phyloP scores from a whole-genome alignment of 2,888 invertebrate genomes.

The Amiota mariae region DNA sequence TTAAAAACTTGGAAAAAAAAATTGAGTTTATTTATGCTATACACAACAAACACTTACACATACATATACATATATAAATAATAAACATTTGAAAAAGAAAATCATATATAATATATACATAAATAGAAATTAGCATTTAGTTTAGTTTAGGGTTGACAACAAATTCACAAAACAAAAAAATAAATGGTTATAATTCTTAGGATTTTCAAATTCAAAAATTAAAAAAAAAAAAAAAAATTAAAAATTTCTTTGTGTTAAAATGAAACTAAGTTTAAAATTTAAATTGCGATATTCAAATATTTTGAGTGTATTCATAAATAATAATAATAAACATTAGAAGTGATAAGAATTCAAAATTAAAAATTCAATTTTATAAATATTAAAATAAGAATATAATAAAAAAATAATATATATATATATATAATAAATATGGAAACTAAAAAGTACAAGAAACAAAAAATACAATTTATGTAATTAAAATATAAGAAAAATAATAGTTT shows the following conservation, averaged over 20 bases:
- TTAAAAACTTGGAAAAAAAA: conserved; percentile 62
- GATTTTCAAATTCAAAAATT: conserved; percentile 60
- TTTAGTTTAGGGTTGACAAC: conserved; percentile 30
- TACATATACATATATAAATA: conserved; percentile 48
- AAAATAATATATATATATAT: conserved; percentile 37
- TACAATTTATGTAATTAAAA: conserved; percentile 14
- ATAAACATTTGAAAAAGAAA: conserved; percentile 25
- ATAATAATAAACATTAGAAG: conserved; percentile 49
- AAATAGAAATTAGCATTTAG: conserved; percentile 37
- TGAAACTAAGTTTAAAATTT: conserved; percentile 17
- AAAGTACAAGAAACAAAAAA: conserved; percentile 55
- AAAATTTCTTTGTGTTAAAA: conserved; percentile 26
- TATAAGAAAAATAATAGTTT: not conserved
- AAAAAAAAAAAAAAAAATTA: not conserved
- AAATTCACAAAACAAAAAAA: conserved; percentile 31
- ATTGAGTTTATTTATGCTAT: conserved; percentile 47
- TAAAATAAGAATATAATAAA: conserved; percentile 35
- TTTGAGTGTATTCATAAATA: not conserved
- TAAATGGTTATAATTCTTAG: conserved; percentile 51
- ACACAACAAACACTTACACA: conserved; percentile 44
- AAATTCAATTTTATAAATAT: conserved; percentile 9
- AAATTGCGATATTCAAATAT: conserved; percentile 1
- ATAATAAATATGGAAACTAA: conserved; percentile 28
- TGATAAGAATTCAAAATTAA: conserved; percentile 64
- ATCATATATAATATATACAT: conserved; percentile 28